Base-by-base conservation (phyloP, 2,113 vertebrate species). In the Pipa parva region DNA sequence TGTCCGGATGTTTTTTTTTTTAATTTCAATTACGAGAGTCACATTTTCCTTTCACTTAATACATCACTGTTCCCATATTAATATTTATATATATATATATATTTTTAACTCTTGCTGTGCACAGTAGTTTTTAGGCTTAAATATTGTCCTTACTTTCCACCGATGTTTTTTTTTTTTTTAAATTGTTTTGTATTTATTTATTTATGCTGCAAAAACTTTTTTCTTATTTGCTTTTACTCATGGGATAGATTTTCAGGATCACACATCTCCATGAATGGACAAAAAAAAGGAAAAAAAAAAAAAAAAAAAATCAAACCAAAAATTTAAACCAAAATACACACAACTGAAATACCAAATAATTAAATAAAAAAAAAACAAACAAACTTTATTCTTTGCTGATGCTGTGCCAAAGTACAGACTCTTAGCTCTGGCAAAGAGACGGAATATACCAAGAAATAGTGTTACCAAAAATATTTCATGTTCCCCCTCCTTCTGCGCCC, bases 101-200 rank as follows among this genome's bases (percentile, higher is more conserved):
- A n/a, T 27, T 59, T 59, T 50, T 59, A 59, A 33, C 55, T 45
- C 46, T 18, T 12, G 22, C 26, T 36, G 39, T 36, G 55, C 64
- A 59, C 56, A 68, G 28, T 59, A 39, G 45, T 22, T 27, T 59
- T 48, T 59, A 21, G 8, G 1, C 13, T 59, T 20, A 12, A 21
- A 28, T 37, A 39, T 45, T 22, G n/a, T 56, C 36, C 17, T 18
- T 17, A 42, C 36, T 29, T 24, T 25, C 25, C 51, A 37, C 55
- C 17, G 22, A 56, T 46, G 50, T 8, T 9, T 22, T 15, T 15
- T 20, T 29, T 74, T 80, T 80, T 78, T 77, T 78, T 73, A 76
- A 27, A 72, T 74, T 63, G 76, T 71, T 80, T 74, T 63, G 76
- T 71, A 81, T 83, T 80, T 78, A 81, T 80, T 79, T 77, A 78